Evolutionary conservation across 2,113 vertebrate genomes (phyloP).

Genomic region (Calonectris borealis): DNA sequence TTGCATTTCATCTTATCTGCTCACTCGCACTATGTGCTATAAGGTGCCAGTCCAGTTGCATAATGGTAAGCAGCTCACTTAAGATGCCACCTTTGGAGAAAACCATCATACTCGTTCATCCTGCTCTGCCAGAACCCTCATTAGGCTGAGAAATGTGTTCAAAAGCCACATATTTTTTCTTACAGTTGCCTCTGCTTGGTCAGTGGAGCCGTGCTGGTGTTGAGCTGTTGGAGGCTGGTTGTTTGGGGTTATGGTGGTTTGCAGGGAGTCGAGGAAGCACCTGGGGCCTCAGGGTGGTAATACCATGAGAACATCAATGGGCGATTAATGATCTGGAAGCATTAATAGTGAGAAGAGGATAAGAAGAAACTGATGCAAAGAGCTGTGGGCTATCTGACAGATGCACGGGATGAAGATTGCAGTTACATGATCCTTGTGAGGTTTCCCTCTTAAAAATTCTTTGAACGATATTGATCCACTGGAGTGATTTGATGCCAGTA

Average conservation of each 20-base stretch:
- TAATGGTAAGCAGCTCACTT: background rate
- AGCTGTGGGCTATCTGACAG: background rate
- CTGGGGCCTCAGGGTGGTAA: background rate
- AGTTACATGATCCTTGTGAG: background rate
- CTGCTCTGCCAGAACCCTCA: background rate
- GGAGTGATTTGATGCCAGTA: background rate
- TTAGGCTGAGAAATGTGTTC: background rate
- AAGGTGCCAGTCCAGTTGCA: background rate
- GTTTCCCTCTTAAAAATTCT: conserved; percentile 4
- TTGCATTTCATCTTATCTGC: background rate
- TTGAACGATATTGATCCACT: background rate
- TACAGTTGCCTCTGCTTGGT: background rate
- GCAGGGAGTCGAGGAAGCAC: background rate
- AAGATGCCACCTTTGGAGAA: background rate
- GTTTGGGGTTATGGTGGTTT: background rate
- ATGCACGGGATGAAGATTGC: background rate
- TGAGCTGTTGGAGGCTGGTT: background rate
- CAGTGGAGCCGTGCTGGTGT: background rate
- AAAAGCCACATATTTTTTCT: background rate
- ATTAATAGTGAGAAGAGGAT: background rate
- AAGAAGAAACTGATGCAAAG: background rate
- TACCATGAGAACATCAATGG: background rate
- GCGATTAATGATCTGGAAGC: background rate
- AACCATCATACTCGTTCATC: background rate
- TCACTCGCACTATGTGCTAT: accelerated